Conservation (phyloP, 1,140 invertebrate species). For the Caenorhabditis tropicalis region DNA sequence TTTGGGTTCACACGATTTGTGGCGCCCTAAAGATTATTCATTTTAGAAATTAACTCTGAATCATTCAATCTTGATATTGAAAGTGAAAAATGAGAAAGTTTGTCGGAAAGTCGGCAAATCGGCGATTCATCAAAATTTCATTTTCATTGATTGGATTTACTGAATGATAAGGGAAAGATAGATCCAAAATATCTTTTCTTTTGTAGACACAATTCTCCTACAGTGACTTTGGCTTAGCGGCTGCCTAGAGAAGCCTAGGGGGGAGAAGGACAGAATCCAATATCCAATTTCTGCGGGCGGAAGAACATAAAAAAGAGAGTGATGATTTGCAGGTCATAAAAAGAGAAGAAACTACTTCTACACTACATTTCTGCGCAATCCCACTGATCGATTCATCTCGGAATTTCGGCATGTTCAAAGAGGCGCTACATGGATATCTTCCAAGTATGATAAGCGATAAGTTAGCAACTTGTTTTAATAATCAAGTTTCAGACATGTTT, state of each 20-base stretch:
- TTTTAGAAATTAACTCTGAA: no score
- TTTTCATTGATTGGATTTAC: not conserved
- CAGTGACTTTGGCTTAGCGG: not conserved
- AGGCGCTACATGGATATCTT: conserved; percentile 91
- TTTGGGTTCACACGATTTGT: not conserved
- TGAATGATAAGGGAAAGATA: not conserved
- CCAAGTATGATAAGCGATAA: conserved; percentile 69
- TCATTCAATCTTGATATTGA: no score
- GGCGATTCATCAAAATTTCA: not conserved
- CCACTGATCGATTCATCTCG: conserved; percentile 86
- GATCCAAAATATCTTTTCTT: not conserved
- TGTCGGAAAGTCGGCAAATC: not conserved
- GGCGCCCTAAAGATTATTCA: not conserved
- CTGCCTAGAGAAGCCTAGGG: not conserved
- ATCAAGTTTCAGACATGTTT: conserved; percentile 79
- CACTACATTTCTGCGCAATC: conserved; percentile 90
- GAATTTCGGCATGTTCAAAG: conserved; percentile 93
- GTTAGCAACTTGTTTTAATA: not conserved
- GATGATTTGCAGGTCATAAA: conserved; percentile 59
- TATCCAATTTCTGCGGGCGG: not conserved
- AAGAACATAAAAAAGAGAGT: not conserved
- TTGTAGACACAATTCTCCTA: not conserved
- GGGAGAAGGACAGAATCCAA: not conserved
- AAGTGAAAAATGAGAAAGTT: not conserved
- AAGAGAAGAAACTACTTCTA: conserved; percentile 82